Evolutionary conservation across 2,113 vertebrate species (phyloP), one percentile per base, ranked within the genome.

Genomic region (Mastomys coucha): DNA sequence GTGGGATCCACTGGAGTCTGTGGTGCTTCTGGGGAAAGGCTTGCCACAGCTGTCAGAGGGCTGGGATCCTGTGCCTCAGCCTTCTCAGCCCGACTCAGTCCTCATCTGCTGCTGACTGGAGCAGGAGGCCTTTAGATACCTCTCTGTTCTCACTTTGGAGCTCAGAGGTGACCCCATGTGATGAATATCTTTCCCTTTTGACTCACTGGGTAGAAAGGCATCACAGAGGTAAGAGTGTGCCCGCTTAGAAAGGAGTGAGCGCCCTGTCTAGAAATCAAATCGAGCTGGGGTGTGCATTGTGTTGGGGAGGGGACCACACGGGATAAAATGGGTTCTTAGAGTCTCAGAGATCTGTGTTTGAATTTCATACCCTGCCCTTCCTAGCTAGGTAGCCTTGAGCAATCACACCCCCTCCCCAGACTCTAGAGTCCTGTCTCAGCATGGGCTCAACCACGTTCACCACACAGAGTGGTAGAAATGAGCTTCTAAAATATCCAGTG

Each of bases 111-210:
- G 49, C 42, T 80, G 49, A 45, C 82, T 22, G 36, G 36, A 69
- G n/a, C 76, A 3, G 3, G 39, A 39, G 70, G 7, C 28, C 70
- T 24, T 0, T 0, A 6, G 3, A 12, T 0, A 4, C 16, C 72
- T 67, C 9, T 1, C 2, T 17, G 2, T 17, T 22, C 42, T 69
- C 17, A 13, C 42, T 67, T 69, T 51, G 42, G 19, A 51, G 45
- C 20, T 69, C 33, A 51, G 42, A 33, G 26, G 31, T 49, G 31
- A 69, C 85, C 5, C 65, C 11, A 7, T 9, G 11, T 13, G 26
- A 60, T 20, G 8, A 12, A 63, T 17, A 16, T 12, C 67, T 89
- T 36, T 93, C 60, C 78, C 31, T 58, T 93, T 78, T 85, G 92
- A 92, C 58, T 93, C 65, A 77, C 1, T 67, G 67, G 45, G n/a